phyloP scores from a whole-genome alignment of 1,140 invertebrate species.

The Bombus vancouverensis region DNA sequence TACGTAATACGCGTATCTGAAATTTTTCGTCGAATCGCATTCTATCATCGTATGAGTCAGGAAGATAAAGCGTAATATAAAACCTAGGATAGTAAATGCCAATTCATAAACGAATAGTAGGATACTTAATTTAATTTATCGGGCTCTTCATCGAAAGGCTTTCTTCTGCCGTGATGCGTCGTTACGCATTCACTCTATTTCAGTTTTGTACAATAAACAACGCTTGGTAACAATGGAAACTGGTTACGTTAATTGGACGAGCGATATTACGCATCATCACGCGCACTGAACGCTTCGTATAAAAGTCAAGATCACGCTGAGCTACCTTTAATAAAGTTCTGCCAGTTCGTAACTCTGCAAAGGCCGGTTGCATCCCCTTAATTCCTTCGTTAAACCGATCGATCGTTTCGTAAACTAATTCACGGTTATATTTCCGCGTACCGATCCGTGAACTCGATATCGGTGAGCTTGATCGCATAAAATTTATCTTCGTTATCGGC shows the following conservation, averaged over 20 bases:
- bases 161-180: not conserved
- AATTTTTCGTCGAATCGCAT: not conserved
- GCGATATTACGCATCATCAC: not conserved
- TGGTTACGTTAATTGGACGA: not conserved
- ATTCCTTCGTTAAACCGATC: slow-evolving; percentile 60
- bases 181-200: not conserved
- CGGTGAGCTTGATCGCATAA: slow-evolving; percentile 44
- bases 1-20: too few relatives aligned
- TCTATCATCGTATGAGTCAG: not conserved
- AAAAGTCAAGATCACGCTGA: not conserved
- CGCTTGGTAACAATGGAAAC: not conserved
- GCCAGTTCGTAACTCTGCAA: slow-evolving; percentile 10
- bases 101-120: not conserved
- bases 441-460: slow-evolving; percentile 21
- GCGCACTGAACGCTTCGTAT: too few relatives aligned
- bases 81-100: not conserved
- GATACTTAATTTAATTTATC: not conserved
- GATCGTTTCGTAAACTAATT: slow-evolving; percentile 66
- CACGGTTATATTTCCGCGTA: slow-evolving; percentile 55
- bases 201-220: not conserved
- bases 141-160: not conserved
- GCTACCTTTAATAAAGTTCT: not conserved
- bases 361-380: slow-evolving; percentile 31
- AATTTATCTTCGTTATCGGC: slow-evolving; percentile 54
- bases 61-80: not conserved